Conservation (phyloP, 2,888 invertebrate genomes). For the Bruchidius siliquastri region DNA sequence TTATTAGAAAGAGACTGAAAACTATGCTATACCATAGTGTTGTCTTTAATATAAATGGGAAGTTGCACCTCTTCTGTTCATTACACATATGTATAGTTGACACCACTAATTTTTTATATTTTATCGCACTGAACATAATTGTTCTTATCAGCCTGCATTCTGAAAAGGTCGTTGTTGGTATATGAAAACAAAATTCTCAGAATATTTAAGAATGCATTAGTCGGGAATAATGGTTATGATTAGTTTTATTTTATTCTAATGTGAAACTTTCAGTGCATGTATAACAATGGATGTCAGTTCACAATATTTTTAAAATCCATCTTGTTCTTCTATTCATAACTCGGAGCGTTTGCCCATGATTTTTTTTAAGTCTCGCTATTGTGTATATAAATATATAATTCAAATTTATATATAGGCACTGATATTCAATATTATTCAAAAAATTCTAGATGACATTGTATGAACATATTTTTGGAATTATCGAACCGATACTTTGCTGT, state of each 20-base stretch:
- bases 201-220: not conserved
- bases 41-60: too few relatives aligned
- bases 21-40: too few relatives aligned
- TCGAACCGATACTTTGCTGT: too few relatives aligned
- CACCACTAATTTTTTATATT: not conserved
- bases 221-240: not conserved
- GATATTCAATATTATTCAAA: too few relatives aligned
- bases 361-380: not conserved
- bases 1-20: too few relatives aligned
- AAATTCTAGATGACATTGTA: too few relatives aligned
- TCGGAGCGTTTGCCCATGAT: not conserved
- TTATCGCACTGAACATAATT: not conserved
- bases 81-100: too few relatives aligned
- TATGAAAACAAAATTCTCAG: not conserved
- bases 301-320: not conserved
- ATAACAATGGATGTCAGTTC: not conserved
- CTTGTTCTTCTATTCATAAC: not conserved
- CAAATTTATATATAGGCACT: too few relatives aligned
- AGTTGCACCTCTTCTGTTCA: too few relatives aligned
- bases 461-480: too few relatives aligned
- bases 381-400: too few relatives aligned
- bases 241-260: not conserved
- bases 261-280: not conserved
- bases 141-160: not conserved
- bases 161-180: not conserved